Base-by-base conservation (phyloP, 2,888 invertebrate species). In the Netelia fuscicornis region DNA sequence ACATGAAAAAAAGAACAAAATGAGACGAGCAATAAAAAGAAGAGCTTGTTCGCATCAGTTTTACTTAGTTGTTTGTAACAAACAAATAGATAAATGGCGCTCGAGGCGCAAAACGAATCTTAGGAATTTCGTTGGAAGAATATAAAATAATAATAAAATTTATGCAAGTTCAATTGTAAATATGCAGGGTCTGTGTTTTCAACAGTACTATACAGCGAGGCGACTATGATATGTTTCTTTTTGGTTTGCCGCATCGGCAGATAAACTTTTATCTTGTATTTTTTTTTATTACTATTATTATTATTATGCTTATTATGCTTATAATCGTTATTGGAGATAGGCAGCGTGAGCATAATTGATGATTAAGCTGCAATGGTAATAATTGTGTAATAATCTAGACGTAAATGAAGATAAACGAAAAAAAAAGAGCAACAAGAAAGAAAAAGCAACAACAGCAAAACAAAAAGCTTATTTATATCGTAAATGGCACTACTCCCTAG, bases 401-500 rank as follows among this genome's bases (percentile, higher is more conserved):
- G 68, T 78, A 68, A 81, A 85, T 58, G 75, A 83, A 83, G 77
- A 80, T 81, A 82, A 82, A 60, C 56, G 78, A 81, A 54, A 20
- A 70, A 65, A 48, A 81, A 64, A 76, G 65, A 79, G 71, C 67
- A 20, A 64, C 25, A 64, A 83, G 79, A 58, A 81, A 58, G 20
- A 70, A 65, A 48, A 81, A 84, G 25, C 11, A 74, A 75, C 52
- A 64, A 48, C 23, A 85, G 70, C 64, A 44, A 44, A 44, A n/a
- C 56, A 42, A 65, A 71, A 17, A 78, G 56, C 65, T 83, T 64
- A 77, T 77, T 78, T 83, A 65, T 83, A 85, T 83, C 70, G 67
- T 79, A 80, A 86, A 88, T 86, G 86, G 85, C 87, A 88, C 88
- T 87, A 87, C 71, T 60, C 25, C 37, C 54, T 82, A 84, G 77